Percentiles rank a stretch among this genome's conserved stretches.
These are phyloP conservation scores for Drosophila rellima DNA, from an alignment of 2,888 invertebrate species.

Conservation along the genomic window DNA sequence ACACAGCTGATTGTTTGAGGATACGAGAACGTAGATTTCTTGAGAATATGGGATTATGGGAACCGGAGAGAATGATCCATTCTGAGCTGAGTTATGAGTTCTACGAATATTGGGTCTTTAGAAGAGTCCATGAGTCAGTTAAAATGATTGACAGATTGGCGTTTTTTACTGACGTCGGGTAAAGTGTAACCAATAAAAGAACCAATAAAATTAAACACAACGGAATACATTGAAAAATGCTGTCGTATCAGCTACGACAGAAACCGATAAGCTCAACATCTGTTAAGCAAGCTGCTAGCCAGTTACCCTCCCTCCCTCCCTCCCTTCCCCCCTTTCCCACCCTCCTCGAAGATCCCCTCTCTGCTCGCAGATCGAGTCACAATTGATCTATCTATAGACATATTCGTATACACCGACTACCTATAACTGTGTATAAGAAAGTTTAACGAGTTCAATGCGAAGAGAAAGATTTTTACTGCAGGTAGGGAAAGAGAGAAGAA, in stretches of 20 bases:
- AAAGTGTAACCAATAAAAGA: slow-evolving; percentile 41
- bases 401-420: slow-evolving; percentile 1
- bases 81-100: not conserved
- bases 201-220: slow-evolving; percentile 28
- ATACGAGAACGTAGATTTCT: slow-evolving; percentile 6
- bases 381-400: slow-evolving; percentile 64
- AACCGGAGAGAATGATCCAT: slow-evolving; percentile 14
- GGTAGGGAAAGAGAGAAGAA: no score
- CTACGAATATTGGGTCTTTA: slow-evolving; percentile 22
- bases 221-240: slow-evolving; percentile 38
- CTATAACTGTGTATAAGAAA: not conserved
- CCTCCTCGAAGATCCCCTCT: not conserved
- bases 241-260: slow-evolving; percentile 61
- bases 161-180: slow-evolving; percentile 24
- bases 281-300: slow-evolving; percentile 53
- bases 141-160: slow-evolving; percentile 47
- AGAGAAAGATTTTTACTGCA: no score
- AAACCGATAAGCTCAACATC: slow-evolving; percentile 69
- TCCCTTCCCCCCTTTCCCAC: not conserved
- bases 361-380: slow-evolving; percentile 14
- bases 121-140: slow-evolving; percentile 42
- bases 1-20: not conserved
- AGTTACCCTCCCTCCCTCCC: not conserved
- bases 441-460: not conserved
- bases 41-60: slow-evolving; percentile 5